Base-by-base conservation (phyloP, 2,113 vertebrate species). In the Anoplopoma fimbria region DNA sequence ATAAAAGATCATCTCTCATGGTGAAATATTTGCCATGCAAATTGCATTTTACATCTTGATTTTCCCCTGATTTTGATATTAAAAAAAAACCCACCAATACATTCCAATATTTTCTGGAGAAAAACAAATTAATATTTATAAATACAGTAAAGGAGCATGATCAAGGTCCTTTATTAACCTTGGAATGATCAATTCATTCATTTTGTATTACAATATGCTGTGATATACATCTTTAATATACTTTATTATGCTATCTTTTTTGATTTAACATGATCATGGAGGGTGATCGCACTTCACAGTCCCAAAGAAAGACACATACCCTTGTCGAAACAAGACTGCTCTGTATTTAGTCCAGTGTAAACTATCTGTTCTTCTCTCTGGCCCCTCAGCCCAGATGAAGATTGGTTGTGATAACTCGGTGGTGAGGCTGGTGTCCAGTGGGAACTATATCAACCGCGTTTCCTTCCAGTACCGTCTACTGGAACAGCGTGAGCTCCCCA, bases 331-430 rank as follows among this genome's bases (percentile, higher is more conserved):
- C 63, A 74, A 55, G 2, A 64, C 51, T 67, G 42, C 27, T 45
- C 47, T 77, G 15, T 51, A 3, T 68, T 19, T 49, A 42, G 9
- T 84, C 57, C 42, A 69, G 31, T 76, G 17, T 88, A 57, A 86
- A 42, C 23, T 40, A 14, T 82, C 27, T 77, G 23, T 71, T 84
- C 82, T 36, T 77, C 69, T 91, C 33, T 69, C 67, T 62, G 71
- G 8, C 62, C 36, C 61, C 85, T 49, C 86, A 99, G 98, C 97
- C 17, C 97, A 98, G 93, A 96, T 99, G 96, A 98, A 97, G 94
- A 96, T 99, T 25, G 96, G 97, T 62, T 99, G 98, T 91, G 98
- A 99, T 93, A 98, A 99, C 87, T 96, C 97, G 0, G 98, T 99
- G 90, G 92, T 99, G 86, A 93, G 98, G 79, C 93, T 99, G 95